Percentiles rank a stretch among this genome's conserved stretches.
These are phyloP conservation scores for Chrysocyon brachyurus DNA, from an alignment of 2,797 vertebrate species.

Conservation along the genomic window DNA sequence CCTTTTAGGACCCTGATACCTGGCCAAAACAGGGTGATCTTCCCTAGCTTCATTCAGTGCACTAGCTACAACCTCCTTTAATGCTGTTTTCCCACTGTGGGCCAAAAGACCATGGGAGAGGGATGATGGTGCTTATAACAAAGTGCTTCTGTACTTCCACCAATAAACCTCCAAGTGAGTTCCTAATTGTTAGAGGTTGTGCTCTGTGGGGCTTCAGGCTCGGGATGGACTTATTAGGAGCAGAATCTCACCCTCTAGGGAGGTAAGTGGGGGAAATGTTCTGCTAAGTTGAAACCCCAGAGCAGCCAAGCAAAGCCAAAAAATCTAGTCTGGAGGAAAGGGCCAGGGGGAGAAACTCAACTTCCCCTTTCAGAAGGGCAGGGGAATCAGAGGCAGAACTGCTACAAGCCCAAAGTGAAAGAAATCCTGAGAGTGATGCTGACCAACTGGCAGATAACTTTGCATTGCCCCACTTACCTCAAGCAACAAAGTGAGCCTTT, in stretches of 20 bases:
- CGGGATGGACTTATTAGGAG: background rate
- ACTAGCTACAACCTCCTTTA: background rate
- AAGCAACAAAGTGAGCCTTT: background rate
- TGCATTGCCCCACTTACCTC: background rate
- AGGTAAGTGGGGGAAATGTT: background rate
- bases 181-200: background rate
- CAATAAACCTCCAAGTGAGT: conserved; percentile 73
- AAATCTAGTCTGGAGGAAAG: background rate
- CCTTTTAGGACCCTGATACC: conserved; percentile 67
- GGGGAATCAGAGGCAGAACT: background rate
- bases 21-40: background rate
- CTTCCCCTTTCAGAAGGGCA: background rate
- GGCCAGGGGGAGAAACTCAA: background rate
- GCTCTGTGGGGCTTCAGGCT: background rate
- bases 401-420: background rate
- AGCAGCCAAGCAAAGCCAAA: background rate
- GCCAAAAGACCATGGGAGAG: background rate
- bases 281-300: background rate
- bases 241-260: background rate
- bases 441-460: background rate
- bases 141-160: conserved; percentile 30
- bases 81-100: background rate
- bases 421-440: background rate
- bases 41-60: background rate
- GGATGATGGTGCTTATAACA: conserved; percentile 48